A percentile compares a stretch with the other conserved stretches of the same genome.
Evolutionary conservation across 2,797 vertebrate species (phyloP).

Genomic region (Microctenopoma steveboyesi): DNA sequence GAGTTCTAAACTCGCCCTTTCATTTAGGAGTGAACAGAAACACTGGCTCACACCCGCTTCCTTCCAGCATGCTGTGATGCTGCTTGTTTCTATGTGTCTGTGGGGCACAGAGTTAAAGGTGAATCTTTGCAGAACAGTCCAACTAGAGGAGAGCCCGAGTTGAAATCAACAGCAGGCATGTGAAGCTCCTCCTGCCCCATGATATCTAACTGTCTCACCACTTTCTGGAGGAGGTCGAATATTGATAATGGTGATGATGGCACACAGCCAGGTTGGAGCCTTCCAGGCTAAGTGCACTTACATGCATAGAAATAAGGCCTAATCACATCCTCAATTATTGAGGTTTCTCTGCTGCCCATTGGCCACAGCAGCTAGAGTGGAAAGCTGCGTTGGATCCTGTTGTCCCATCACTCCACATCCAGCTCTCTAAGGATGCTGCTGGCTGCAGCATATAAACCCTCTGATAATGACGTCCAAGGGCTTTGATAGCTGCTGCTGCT

Average conservation of each 20-base stretch:
- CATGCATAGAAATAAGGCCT: constrained; percentile 69
- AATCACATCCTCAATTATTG: constrained; percentile 76
- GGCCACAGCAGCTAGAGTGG: constrained; percentile 40
- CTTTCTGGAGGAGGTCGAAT: constrained; percentile 58
- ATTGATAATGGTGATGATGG: constrained; percentile 77
- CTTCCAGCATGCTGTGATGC: neutral
- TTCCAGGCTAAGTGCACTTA: constrained; percentile 75
- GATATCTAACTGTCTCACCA: constrained; percentile 50
- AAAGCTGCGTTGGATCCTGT: constrained; percentile 6
- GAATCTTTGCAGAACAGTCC: neutral
- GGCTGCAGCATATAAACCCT: constrained; percentile 22
- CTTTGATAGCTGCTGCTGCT: constrained; percentile 5
- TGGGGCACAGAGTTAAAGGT: neutral
- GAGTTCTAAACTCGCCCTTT: neutral
- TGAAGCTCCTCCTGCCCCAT: constrained; percentile 21
- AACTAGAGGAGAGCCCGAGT: constrained; percentile 4
- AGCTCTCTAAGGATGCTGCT: constrained; percentile 34
- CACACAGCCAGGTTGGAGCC: constrained; percentile 64
- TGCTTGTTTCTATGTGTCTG: neutral
- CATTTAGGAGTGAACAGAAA: neutral
- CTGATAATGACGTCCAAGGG: constrained; percentile 45
- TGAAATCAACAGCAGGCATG: neutral
- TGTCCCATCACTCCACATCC: constrained; percentile 24
- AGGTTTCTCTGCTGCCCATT: constrained; percentile 40
- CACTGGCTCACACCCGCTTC: neutral